phyloP scores from a whole-genome alignment of 2,888 invertebrate genomes.

The Callyntrura sp. region DNA sequence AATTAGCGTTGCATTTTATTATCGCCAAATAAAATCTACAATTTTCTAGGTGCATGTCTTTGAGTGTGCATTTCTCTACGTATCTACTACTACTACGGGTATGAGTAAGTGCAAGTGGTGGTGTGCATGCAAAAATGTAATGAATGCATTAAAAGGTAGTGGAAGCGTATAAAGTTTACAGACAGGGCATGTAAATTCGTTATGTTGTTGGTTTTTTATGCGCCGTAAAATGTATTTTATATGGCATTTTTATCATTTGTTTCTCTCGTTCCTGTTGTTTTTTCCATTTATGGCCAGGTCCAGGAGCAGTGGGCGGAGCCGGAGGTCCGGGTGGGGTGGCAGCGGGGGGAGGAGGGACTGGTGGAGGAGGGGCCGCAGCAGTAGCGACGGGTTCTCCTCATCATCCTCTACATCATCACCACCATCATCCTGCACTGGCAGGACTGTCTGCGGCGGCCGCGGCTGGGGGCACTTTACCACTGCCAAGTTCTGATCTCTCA shows the following conservation, averaged over 20 bases:
- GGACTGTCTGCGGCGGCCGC: constrained; percentile 80
- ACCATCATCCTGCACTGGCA: constrained; percentile 79
- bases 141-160: constrained; percentile 37
- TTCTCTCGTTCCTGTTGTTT: constrained; percentile 92
- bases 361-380: constrained; percentile 85
- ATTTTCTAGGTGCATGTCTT: too few relatives aligned
- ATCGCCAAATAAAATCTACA: constrained; percentile 58
- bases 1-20: constrained; percentile 74
- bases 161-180: neutral
- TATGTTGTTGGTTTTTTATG: constrained; percentile 23
- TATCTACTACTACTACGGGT: too few relatives aligned
- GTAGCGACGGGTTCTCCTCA: constrained; percentile 84
- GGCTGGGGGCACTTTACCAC: constrained; percentile 80
- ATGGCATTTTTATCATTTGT: constrained; percentile 10
- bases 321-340: constrained; percentile 85
- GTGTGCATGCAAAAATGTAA: constrained; percentile 66
- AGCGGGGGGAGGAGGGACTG: constrained; percentile 82
- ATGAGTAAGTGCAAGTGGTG: neutral
- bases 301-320: constrained; percentile 58
- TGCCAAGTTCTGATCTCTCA: constrained; percentile 86
- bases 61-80: too few relatives aligned
- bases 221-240: constrained; percentile 52
- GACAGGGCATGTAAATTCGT: constrained; percentile 3
- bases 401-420: constrained; percentile 61
- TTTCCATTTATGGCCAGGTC: constrained; percentile 87